A percentile compares a stretch with the other conserved stretches of the same genome.
Conservation (phyloP, 2,888 invertebrate genomes). For the Monochamus alternatus region DNA sequence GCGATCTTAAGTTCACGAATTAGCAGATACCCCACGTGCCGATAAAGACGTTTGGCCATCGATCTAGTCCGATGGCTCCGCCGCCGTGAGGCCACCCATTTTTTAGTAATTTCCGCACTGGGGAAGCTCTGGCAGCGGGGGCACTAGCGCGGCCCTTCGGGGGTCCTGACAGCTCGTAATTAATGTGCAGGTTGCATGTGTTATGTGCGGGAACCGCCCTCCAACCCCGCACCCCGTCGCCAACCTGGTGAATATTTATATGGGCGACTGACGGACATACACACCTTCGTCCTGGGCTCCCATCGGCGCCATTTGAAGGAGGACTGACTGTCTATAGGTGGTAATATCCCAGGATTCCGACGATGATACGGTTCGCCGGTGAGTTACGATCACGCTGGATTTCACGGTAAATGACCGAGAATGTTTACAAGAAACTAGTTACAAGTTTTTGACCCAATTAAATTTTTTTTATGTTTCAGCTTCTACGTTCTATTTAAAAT, state of each 20-base stretch:
- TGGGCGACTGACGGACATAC: slow-evolving; percentile 52
- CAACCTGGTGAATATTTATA: slow-evolving; percentile 57
- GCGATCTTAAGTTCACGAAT: not conserved
- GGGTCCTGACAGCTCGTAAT: slow-evolving; percentile 65
- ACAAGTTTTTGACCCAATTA: too few relatives aligned
- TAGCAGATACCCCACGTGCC: slow-evolving; percentile 6
- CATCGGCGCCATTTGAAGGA: slow-evolving; percentile 21
- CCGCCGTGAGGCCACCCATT: slow-evolving; percentile 62
- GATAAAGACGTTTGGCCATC: slow-evolving; percentile 32
- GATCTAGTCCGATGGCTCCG: slow-evolving; percentile 22
- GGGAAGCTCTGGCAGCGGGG: slow-evolving; percentile 60
- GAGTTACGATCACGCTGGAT: too few relatives aligned
- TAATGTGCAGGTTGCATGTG: slow-evolving; percentile 69
- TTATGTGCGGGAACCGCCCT: slow-evolving; percentile 62
- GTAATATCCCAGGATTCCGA: slow-evolving; percentile 14
- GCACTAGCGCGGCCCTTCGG: slow-evolving; percentile 60
- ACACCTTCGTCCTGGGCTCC: slow-evolving; percentile 41
- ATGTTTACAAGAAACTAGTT: too few relatives aligned
- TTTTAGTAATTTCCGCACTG: slow-evolving; percentile 63
- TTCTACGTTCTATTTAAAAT: too few relatives aligned
- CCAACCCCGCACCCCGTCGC: slow-evolving; percentile 55
- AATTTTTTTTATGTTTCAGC: too few relatives aligned
- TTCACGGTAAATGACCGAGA: too few relatives aligned
- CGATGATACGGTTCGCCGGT: too few relatives aligned
- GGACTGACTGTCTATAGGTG: slow-evolving; percentile 15